Base-by-base conservation (phyloP, 2,797 vertebrate species). In the Argyrosomus regius region DNA sequence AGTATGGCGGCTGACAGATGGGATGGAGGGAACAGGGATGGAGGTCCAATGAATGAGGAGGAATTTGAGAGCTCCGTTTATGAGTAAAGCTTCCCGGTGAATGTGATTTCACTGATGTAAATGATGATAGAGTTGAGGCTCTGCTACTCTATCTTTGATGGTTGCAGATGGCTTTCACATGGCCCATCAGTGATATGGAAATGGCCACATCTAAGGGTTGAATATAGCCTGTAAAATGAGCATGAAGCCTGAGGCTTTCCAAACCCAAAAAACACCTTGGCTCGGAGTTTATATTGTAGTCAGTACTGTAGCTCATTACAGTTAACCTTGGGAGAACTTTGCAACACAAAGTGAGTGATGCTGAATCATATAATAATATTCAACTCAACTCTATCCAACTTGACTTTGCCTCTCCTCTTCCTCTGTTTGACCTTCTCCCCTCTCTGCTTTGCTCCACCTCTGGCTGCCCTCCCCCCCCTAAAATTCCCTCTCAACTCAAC, bases 101-200 rank as follows among this genome's bases (percentile, higher is more conserved):
- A 94, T 93, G 48, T 77, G 92, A 94, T 94, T 94, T 91, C 81
- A 82, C 82, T 90, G 89, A 92, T 90, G 84, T 88, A 90, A 91
- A 94, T 90, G 91, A 91, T 90, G 92, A 92, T 80, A 50, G 87
- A 93, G 92, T 48, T 75, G 83, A 84, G 74, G 80, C 82, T 72
- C 61, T 58, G 82, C 91, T 83, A 22, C 87, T 89, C 75, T 84
- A 58, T 83, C 87, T 92, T 90, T 91, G 88, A 93, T 86, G 84
- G 88, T 52, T 53, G 77, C 82, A 74, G 88, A 90, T 87, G 78
- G 88, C 87, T 90, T 91, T 88, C 83, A 70, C 82, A 62, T 81
- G 82, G 81, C 80, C 81, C 85, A 76, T 84, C 87, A 77, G 80
- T 83, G 87, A 91, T 90, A 93, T 91, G 89, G 89, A 93, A 93